These are phyloP conservation scores for Ormyrus thymus DNA, from an alignment of 2,888 invertebrate genomes.

Conservation along the genomic window DNA sequence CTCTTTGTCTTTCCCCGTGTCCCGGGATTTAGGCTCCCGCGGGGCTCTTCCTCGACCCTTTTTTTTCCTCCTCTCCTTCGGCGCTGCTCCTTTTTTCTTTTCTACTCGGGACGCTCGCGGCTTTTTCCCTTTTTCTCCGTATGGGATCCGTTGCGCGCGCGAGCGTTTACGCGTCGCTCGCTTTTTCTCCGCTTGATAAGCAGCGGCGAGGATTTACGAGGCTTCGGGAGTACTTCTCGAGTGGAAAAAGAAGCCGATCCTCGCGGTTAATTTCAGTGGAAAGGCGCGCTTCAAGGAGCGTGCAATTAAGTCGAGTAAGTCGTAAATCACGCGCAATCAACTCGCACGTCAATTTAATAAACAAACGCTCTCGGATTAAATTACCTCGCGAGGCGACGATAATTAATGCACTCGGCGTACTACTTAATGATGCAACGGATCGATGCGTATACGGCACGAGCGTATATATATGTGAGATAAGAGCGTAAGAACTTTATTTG, in stretches of 20 bases:
- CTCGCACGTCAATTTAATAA: conserved; percentile 39
- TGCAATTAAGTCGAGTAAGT: not conserved
- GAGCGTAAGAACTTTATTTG: conserved; percentile 6
- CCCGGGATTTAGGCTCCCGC: too few species aligned
- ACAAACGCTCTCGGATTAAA: conserved; percentile 33
- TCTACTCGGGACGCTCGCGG: too few species aligned
- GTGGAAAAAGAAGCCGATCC: too few species aligned
- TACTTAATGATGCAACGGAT: conserved; percentile 27
- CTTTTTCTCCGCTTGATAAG: not conserved
- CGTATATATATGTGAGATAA: not conserved
- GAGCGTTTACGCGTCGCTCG: not conserved
- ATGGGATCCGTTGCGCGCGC: not conserved
- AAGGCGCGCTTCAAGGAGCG: not conserved
- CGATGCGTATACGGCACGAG: not conserved
- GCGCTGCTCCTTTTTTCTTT: not conserved
- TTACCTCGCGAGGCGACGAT: conserved; percentile 14
- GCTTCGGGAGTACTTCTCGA: too few species aligned
- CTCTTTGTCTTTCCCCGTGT: conserved; percentile 27
- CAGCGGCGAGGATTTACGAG: too few species aligned
- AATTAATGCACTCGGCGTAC: conserved; percentile 24
- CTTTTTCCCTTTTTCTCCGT: not conserved
- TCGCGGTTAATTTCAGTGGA: not conserved
- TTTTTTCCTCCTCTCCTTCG: not conserved
- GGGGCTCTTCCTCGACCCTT: not conserved
- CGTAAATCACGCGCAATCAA: conserved; percentile 32